These are phyloP conservation scores for Athalia cordata DNA, from an alignment of 2,888 invertebrate species.

Conservation along the genomic window DNA sequence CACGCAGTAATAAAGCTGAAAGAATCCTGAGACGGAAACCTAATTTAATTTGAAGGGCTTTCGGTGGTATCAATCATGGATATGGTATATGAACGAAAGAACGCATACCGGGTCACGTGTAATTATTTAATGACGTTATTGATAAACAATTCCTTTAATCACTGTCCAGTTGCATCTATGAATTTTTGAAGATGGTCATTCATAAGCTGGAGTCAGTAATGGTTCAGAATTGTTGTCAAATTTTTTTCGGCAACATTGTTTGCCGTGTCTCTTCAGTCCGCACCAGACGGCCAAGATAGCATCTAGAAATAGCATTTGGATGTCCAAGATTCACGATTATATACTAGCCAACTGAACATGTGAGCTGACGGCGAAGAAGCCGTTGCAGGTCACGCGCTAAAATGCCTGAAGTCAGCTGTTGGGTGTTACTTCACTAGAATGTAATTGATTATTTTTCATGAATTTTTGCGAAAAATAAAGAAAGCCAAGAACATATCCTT, in stretches of 20 bases:
- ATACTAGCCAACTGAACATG: not conserved
- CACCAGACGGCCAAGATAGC: not conserved
- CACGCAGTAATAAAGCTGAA: too few relatives aligned
- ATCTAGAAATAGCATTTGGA: constrained; percentile 38
- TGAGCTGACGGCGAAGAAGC: constrained; percentile 14
- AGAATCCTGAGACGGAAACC: too few relatives aligned
- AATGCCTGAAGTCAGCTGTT: constrained; percentile 21
- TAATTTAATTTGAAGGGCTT: too few relatives aligned
- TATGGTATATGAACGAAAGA: too few relatives aligned
- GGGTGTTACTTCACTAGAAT: not conserved
- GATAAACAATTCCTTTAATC: too few relatives aligned
- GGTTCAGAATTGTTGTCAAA: not conserved
- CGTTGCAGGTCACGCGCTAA: constrained; percentile 24
- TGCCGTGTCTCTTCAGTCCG: constrained; percentile 19
- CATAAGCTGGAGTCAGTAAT: not conserved
- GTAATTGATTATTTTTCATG: constrained; percentile 16
- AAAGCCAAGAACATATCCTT: too few relatives aligned
- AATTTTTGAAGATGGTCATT: not conserved
- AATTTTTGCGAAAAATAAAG: too few relatives aligned
- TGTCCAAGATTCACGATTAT: not conserved
- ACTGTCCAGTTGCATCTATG: too few relatives aligned
- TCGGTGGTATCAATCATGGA: too few relatives aligned
- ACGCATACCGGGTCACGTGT: too few relatives aligned
- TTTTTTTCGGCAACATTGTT: constrained; percentile 33
- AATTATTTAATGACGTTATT: too few relatives aligned